These are phyloP conservation scores for Cacoxenus indagator DNA, from an alignment of 2,888 invertebrate species.

Conservation along the genomic window DNA sequence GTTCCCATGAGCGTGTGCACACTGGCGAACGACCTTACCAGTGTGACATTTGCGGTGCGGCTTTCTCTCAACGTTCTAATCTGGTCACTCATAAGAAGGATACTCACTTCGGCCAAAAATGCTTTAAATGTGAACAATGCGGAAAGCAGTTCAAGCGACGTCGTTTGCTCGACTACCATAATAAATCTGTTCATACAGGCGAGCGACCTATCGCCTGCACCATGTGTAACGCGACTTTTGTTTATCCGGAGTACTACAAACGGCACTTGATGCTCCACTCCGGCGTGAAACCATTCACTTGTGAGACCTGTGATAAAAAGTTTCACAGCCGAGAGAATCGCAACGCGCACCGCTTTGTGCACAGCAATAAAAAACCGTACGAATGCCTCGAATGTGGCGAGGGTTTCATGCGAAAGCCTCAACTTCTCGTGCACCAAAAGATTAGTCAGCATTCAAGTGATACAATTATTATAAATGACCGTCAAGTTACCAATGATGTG, in stretches of 20 bases:
- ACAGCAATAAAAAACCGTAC: conserved; percentile 89
- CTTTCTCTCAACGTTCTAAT: conserved; percentile 87
- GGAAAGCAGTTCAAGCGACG: conserved; percentile 79
- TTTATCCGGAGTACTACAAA: conserved; percentile 86
- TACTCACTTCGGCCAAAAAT: conserved; percentile 82
- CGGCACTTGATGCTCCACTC: conserved; percentile 82
- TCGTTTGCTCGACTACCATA: conserved; percentile 84
- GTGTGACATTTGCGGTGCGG: conserved; percentile 83
- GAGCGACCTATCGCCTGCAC: conserved; percentile 83
- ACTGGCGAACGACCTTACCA: conserved; percentile 85
- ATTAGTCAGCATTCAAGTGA: conserved; percentile 77
- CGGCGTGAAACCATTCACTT: conserved; percentile 81
- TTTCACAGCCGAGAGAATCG: conserved; percentile 88
- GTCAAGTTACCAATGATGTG: conserved; percentile 72
- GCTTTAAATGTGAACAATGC: conserved; percentile 78
- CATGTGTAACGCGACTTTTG: conserved; percentile 83
- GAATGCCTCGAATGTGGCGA: conserved; percentile 85
- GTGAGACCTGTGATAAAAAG: conserved; percentile 86
- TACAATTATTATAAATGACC: conserved; percentile 87
- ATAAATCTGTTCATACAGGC: conserved; percentile 84
- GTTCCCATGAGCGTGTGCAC: conserved; percentile 86
- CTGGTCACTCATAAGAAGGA: conserved; percentile 84
- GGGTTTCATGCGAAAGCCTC: conserved; percentile 87
- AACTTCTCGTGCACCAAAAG: conserved; percentile 81
- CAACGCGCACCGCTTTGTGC: conserved; percentile 87